Percentiles rank a stretch among this genome's conserved stretches.
phyloP scores from a whole-genome alignment of 1,140 invertebrate species.

The Saxidomus purpurata region DNA sequence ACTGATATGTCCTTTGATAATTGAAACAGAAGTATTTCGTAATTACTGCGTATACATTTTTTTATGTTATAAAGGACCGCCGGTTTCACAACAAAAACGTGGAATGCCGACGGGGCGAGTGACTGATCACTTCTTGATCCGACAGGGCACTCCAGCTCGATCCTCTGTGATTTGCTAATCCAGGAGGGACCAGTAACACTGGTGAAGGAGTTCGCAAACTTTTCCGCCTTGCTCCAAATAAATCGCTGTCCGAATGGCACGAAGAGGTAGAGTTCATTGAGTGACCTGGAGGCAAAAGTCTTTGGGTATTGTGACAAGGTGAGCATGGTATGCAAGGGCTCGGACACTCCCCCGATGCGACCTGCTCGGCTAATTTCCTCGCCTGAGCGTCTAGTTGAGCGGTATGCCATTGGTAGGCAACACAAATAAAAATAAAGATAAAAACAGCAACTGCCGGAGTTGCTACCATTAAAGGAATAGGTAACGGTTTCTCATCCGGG shows the following conservation, averaged over 20 bases:
- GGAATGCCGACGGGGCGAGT: conserved; percentile 44
- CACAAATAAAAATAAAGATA: conserved; percentile 60
- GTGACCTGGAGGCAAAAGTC: background rate
- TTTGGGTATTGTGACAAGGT: background rate
- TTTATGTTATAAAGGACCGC: too few species aligned
- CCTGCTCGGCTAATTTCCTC: conserved; percentile 18
- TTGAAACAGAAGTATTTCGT: too few species aligned
- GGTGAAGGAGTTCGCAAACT: conserved; percentile 26
- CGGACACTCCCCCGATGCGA: conserved; percentile 28
- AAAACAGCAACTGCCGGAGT: conserved; percentile 47
- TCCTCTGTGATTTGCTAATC: background rate
- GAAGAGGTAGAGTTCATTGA: background rate
- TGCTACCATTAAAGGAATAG: conserved; percentile 52
- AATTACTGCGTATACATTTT: too few species aligned
- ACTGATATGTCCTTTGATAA: too few species aligned
- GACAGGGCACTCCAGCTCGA: conserved; percentile 52
- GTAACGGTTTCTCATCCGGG: background rate
- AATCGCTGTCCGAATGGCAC: background rate
- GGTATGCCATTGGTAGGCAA: conserved; percentile 53
- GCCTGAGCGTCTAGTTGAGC: conserved; percentile 53
- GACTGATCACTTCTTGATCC: conserved; percentile 37
- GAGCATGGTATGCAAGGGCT: conserved; percentile 23
- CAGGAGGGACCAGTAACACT: background rate
- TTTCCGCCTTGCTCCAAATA: conserved; percentile 15
- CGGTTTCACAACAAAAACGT: conserved; percentile 47